A percentile compares a stretch with the other conserved stretches of the same genome.
phyloP scores from a whole-genome alignment of 2,888 invertebrate species.

The Ornithoptera priamus region DNA sequence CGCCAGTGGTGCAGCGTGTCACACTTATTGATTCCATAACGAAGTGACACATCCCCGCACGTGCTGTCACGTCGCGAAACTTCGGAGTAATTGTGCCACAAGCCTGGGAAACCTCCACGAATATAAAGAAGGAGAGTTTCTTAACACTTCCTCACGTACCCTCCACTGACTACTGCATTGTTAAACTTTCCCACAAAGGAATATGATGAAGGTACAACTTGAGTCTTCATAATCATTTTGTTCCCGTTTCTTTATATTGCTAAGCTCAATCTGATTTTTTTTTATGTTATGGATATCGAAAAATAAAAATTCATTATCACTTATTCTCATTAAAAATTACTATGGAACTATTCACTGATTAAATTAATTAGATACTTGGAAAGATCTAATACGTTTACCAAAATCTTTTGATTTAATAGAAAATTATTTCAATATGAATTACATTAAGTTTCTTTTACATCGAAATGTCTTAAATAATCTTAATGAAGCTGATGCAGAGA shows the following conservation, averaged over 20 bases:
- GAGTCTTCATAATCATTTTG: constrained; percentile 11
- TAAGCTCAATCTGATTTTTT: background rate
- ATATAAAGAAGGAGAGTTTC: constrained; percentile 24
- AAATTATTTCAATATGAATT: too few species aligned
- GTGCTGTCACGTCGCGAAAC: constrained; percentile 34
- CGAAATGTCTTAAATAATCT: too few species aligned
- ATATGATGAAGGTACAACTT: constrained; percentile 21
- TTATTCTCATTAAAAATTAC: too few species aligned
- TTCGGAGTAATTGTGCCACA: constrained; percentile 33
- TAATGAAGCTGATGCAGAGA: too few species aligned
- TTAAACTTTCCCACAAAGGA: constrained; percentile 20
- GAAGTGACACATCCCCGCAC: constrained; percentile 45
- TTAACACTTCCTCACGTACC: constrained; percentile 19
- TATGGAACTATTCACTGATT: too few species aligned
- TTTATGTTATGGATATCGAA: too few species aligned
- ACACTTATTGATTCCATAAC: constrained; percentile 49
- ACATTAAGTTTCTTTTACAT: too few species aligned
- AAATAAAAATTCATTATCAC: too few species aligned
- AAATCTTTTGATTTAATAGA: too few species aligned
- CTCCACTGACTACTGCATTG: constrained; percentile 18
- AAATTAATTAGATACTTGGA: too few species aligned
- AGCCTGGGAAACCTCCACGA: constrained; percentile 30
- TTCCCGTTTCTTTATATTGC: background rate
- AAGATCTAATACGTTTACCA: too few species aligned
- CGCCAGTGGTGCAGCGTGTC: constrained; percentile 42